Evolutionary conservation across 1,140 invertebrate species (phyloP), one percentile per base, ranked within the genome.

Genomic region (Hycleus phaleratus): DNA sequence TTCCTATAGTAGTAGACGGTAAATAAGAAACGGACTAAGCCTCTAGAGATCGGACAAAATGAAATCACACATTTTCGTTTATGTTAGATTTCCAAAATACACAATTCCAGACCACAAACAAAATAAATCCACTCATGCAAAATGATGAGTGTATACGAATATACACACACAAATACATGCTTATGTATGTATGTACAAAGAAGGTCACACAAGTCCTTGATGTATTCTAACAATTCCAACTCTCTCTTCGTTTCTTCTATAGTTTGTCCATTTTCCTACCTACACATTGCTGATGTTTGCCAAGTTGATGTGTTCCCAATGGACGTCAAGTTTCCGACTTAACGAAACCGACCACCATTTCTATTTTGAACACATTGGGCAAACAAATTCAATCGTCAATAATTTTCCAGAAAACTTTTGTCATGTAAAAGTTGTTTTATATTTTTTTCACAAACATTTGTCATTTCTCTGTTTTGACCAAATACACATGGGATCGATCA

Each of bases 371-470:
- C 56, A 53, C 32, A 18, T 18, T 18, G 18, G 18, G 18, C 1
- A 46, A 38, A 46, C 61, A 69, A 68, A 69, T 68, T 69, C 67
- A 69, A 68, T 70, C 67, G 59, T 56, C 65, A 56, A 67, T 67
- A 70, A 70, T 70, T 68, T 68, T 70, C 68, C 62, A 70, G 61
- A 44, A 68, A 68, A 68, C 66, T 66, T 70, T 70, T 67, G 62
- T 68, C 59, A 61, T 61, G 53, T 59, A 60, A 61, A 67, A 66
- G 56, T 68, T 68, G n/a, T 18, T 65, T 63, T 60, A 59, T 67
- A 63, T 68, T 68, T 67, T 58, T 38, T 32, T 7, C 32, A 53
- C 59, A 58, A 56, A 62, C 63, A 68, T 69, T 69, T 69, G 68
- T 69, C 68, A 69, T 69, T 67, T 63, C 62, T 61, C 50, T 65